Evolutionary conservation across 2,113 vertebrate genomes (phyloP).

Genomic region (Emberiza fucata): DNA sequence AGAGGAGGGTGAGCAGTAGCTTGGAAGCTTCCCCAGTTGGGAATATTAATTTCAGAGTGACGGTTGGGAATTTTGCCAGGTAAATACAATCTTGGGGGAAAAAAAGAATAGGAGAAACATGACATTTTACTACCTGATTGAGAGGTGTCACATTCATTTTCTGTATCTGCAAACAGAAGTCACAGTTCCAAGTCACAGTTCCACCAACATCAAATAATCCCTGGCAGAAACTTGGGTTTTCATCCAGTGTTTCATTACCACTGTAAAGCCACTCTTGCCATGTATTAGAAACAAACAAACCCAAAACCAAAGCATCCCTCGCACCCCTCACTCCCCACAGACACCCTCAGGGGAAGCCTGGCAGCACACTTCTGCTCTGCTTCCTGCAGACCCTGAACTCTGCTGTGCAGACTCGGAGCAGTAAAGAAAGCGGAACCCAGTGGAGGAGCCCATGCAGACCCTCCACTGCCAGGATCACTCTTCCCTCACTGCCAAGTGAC

Average conservation of each 20-base stretch:
- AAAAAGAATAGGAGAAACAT: neutral
- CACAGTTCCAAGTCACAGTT: neutral
- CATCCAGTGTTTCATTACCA: neutral
- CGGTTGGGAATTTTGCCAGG: neutral
- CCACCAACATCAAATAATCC: neutral
- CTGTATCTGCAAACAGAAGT: neutral
- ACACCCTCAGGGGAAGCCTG: neutral
- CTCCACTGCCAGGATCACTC: neutral
- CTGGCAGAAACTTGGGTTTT: neutral
- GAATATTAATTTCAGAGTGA: constrained; percentile 10
- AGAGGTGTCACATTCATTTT: neutral
- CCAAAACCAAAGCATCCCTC: neutral
- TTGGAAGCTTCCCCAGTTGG: constrained; percentile 1
- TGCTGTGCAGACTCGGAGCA: rapidly evolving
- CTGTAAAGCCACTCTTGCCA: neutral
- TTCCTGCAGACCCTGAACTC: rapidly evolving
- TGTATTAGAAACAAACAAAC: neutral
- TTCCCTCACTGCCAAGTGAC: rapidly evolving
- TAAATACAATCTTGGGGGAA: neutral
- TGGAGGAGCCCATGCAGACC: neutral
- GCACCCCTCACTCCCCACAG: rapidly evolving
- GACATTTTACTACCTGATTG: neutral
- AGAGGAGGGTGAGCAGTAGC: constrained; percentile 1
- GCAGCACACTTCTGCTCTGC: neutral
- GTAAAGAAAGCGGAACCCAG: neutral